Evolutionary conservation across 2,797 vertebrate genomes (phyloP), one percentile per base, ranked within the genome.

Genomic region (Cetoscarus ocellatus): DNA sequence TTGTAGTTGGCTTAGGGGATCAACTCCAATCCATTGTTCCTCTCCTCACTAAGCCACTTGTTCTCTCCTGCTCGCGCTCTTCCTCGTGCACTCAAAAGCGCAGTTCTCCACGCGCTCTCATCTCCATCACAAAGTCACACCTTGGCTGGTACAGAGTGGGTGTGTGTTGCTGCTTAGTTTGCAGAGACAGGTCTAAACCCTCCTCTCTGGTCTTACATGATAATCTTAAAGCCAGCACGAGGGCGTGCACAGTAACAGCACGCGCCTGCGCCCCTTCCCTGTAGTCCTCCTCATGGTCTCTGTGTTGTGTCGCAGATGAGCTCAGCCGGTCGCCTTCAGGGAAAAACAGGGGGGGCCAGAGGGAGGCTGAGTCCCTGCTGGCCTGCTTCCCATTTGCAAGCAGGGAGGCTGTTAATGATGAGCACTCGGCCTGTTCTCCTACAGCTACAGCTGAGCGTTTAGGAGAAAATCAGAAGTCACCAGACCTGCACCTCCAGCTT

Each of bases 21-120:
- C 74, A 81, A 58, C 56, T 69, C 73, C 38, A 62, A 64, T 78
- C 82, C 61, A 84, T 90, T 87, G 84, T 87, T 87, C 82, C 17
- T 67, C 54, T 56, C 39, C 17, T 4, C 71, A 39, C 64, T 76
- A 34, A 77, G 43, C 52, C 73, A 74, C 80, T 80, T 72, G 49
- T 42, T 54, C 63, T 58, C 14, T 34, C n/a, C n/a, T 39, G 10
- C 70, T 40, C 63, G 3, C 43, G 4, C 5, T 9, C 15, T 0
- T 48, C 1, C 45, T 7, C 53, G 40, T 52, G 34, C 53, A 10
- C 13, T 12, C n/a, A 58, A 58, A 75, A 18, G 59, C 48, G 27
- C 73, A 80, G 36, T 70, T 58, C 55, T 42, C 50, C 58, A 35
- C 56, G 67, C 44, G 57, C 59, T 40, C 6, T 18, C 50, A 19